Evolutionary conservation across 2,797 vertebrate genomes (phyloP).

Genomic region (Lepus townsendii): DNA sequence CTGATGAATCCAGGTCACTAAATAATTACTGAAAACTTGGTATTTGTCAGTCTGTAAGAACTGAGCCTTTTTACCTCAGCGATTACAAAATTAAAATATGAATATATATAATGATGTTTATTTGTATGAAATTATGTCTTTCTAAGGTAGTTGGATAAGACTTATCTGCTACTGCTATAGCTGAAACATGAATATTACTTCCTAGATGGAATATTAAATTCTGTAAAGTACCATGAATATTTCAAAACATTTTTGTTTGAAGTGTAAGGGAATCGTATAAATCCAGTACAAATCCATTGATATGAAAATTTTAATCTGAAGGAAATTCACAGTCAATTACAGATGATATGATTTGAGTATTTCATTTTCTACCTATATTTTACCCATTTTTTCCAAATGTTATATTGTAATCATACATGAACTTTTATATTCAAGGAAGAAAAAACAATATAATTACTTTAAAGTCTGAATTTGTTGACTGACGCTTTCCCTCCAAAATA

Average conservation of each 20-base stretch:
- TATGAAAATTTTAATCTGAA: slow-evolving; percentile 26
- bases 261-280: slow-evolving; percentile 1
- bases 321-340: background rate
- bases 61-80: background rate
- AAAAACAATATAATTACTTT: background rate
- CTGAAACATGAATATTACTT: background rate
- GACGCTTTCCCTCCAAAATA: background rate
- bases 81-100: background rate
- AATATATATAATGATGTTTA: background rate
- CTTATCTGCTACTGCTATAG: background rate
- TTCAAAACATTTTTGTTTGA: slow-evolving; percentile 54
- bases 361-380: slow-evolving; percentile 13
- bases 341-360: background rate
- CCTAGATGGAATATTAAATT: background rate
- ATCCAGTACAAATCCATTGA: background rate
- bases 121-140: background rate
- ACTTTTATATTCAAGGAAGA: background rate
- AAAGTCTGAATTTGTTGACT: background rate
- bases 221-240: background rate
- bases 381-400: slow-evolving; percentile 47
- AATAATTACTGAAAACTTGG: background rate
- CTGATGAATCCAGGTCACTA: background rate
- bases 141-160: background rate
- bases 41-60: background rate
- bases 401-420: background rate